phyloP scores from a whole-genome alignment of 1,140 invertebrate species.

The Scaptomyza hsui region DNA sequence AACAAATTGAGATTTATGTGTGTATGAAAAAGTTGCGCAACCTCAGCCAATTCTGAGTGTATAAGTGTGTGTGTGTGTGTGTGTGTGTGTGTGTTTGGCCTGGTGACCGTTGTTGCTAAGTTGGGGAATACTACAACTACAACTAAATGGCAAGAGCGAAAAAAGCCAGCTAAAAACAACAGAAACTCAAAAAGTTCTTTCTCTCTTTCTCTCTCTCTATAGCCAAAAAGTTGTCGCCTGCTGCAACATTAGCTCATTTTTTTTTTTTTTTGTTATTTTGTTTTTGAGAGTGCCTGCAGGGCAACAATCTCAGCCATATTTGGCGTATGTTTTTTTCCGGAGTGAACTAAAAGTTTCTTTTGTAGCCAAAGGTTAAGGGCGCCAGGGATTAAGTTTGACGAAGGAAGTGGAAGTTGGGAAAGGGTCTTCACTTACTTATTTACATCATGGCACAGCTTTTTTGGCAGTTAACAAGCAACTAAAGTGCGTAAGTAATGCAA shows the following conservation, averaged over 20 bases:
- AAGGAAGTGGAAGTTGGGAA: not conserved
- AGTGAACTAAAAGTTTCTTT: slow-evolving; percentile 33
- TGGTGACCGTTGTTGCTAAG: slow-evolving; percentile 58
- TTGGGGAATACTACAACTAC: slow-evolving; percentile 52
- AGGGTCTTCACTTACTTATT: slow-evolving; percentile 13
- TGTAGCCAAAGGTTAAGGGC: slow-evolving; percentile 32
- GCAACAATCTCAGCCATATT: slow-evolving; percentile 27
- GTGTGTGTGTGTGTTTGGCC: slow-evolving; percentile 43
- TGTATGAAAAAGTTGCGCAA: slow-evolving; percentile 71
- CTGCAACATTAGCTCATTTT: slow-evolving; percentile 56
- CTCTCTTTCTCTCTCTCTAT: too few species aligned
- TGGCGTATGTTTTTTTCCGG: not conserved
- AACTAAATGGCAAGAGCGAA: slow-evolving; percentile 65
- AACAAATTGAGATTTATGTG: slow-evolving; percentile 80
- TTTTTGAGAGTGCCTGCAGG: not conserved
- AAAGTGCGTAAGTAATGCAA: slow-evolving; percentile 16
- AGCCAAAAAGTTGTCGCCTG: slow-evolving; percentile 66
- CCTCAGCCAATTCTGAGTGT: slow-evolving; percentile 68
- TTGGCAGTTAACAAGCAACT: slow-evolving; percentile 38
- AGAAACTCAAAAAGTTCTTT: slow-evolving; percentile 61
- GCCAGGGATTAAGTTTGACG: slow-evolving; percentile 24
- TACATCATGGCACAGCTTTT: slow-evolving; percentile 25
- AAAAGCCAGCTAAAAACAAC: slow-evolving; percentile 44
- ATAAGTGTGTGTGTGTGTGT: slow-evolving; percentile 22
- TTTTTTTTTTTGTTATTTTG: not conserved